Base-by-base conservation (phyloP, 1,140 invertebrate species). In the Hypothenemus hampei region DNA sequence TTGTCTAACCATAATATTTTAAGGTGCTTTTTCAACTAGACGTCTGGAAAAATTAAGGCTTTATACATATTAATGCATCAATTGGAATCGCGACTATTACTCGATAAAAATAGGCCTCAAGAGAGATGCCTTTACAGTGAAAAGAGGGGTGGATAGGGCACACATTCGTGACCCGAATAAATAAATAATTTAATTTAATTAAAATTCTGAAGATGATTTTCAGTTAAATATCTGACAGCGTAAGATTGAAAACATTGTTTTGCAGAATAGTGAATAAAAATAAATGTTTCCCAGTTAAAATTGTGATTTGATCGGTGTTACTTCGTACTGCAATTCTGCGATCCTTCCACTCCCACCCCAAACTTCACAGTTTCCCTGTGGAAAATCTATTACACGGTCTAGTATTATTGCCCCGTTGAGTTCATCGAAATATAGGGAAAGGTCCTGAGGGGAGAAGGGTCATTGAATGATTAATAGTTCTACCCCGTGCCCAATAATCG, bases 51-150 rank as follows among this genome's bases (percentile, higher is more conserved):
- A 69, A 67, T 70, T 69, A 70, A 70, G 67, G 67, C 62, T 62
- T 65, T 69, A 70, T 70, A 70, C 67, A 70, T 70, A 70, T 70
- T 70, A 67, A 70, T 70, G 65, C 63, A 68, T 67, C 69, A 69
- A 70, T 70, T 70, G 67, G 67, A 68, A 68, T 69, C 69, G 66
- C 61, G 67, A 56, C 67, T 67, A 70, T 70, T 69, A 70, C 67
- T 65, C 62, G 57, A 67, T 69, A 68, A 69, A 69, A 63, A 64
- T 59, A 11, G 31, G 40, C 51, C 63, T 58, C 58, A 35, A 46
- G 62, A 49, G 62, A 61, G 52, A 64, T 37, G 18, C 45, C 39
- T 52, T 43, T 24, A 61, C 53, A 62, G 36, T 41, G 7, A 16
- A 3, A n/a, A 37, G 11, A 7, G 15, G 35, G n/a, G 35, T 16